Conservation (phyloP, 2,113 vertebrate species). For the Abramis brama region DNA sequence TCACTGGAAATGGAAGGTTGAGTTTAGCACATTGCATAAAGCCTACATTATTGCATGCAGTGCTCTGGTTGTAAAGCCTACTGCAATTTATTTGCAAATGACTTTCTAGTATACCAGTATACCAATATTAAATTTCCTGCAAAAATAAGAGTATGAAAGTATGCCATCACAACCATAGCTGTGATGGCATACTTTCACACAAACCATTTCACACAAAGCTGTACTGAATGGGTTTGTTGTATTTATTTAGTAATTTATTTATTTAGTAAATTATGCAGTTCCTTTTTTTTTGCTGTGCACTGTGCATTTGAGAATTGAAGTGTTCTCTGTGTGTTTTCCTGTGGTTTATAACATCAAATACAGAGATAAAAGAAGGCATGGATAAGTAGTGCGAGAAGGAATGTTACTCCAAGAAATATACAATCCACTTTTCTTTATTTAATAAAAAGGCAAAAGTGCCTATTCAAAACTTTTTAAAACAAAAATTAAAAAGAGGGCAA, state of each 20-base stretch:
- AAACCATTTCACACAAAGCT: not conserved
- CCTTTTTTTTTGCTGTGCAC: not conserved
- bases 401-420: not conserved
- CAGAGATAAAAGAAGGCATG: not conserved
- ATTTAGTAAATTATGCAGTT: not conserved
- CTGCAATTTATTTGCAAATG: not conserved
- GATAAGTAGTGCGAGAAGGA: not conserved
- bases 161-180: not conserved
- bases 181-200: no score
- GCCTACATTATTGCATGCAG: not conserved
- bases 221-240: not conserved
- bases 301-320: constrained; percentile 1
- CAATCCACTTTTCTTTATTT: not conserved
- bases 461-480: not conserved
- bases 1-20: not conserved
- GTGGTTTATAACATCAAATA: not conserved
- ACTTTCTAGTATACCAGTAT: not conserved
- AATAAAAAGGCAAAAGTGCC: not conserved
- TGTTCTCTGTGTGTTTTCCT: not conserved
- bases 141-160: not conserved
- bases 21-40: not conserved
- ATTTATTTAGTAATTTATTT: not conserved
- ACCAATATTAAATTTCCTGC: not conserved
- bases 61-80: not conserved
- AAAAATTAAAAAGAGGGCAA: not conserved